Evolutionary conservation across 2,888 invertebrate genomes (phyloP), one percentile per base, ranked within the genome.

Genomic region (Nymphalis urticae): DNA sequence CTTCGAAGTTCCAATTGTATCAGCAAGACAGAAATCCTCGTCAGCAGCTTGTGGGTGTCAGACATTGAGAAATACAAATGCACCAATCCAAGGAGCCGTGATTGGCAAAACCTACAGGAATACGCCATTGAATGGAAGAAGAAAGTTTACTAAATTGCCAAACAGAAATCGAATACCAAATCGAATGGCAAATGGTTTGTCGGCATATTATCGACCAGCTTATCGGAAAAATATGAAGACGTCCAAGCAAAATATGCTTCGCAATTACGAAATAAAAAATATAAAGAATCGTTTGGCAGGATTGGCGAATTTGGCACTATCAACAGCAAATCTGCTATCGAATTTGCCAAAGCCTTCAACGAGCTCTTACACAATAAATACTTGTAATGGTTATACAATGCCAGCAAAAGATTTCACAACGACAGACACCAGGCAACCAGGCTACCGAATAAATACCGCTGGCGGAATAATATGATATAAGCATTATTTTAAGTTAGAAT

Each of bases 1-100:
- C 48, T 62, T 71, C 62, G 72, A 72, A 48, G 32, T 70, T 54
- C 74, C 76, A 58, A 69, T 50, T 51, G 62, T 24, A n/a, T 24
- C 19, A 64, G 48, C n/a, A 53, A 32, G 27, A 32, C 21, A 21
- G 7, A 32, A 27, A 42, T 47, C 42, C 13, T 13, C 32, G 36
- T 24, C 19, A 19, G 53, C 48, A 7, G 62, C 51, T n/a, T 62
- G 58, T 17, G 62, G 36, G 19, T 64, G 32, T 16, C 64, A 62
- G 24, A 42, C 27, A 19, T 51, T 47, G 51, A 47, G n/a, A 27
- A 53, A 66, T 53, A 19, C 36, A 2, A 32, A 56, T 60, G 6
- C 61, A 16, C 66, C 66, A 48, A 48, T 36, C 10, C 48, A 66
- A 17, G 8, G 53, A 10, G 36, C 17, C 13, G 36, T 66, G 3